phyloP scores from a whole-genome alignment of 2,888 invertebrate genomes.

The Eupsilia transversa region DNA sequence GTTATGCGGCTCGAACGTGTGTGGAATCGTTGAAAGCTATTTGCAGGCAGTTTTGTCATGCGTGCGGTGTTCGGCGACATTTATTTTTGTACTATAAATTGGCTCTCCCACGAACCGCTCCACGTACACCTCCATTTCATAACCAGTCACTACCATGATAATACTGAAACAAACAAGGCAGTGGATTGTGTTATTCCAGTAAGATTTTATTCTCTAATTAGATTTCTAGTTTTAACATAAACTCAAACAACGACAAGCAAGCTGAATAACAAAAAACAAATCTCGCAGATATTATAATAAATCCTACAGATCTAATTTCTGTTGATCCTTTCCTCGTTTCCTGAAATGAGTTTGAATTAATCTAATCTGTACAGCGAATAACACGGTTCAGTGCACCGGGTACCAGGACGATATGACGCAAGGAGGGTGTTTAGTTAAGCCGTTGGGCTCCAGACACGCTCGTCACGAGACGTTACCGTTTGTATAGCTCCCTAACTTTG shows the following conservation, averaged over 20 bases:
- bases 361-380: constrained; percentile 62
- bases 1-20: constrained; percentile 37
- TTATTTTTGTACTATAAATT: constrained; percentile 47
- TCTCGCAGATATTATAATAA: constrained; percentile 26
- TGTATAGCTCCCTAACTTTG: constrained; percentile 38
- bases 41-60: constrained; percentile 29
- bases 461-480: constrained; percentile 45
- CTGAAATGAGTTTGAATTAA: constrained; percentile 61
- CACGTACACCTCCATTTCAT: constrained; percentile 14
- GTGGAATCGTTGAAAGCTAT: constrained; percentile 37
- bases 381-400: constrained; percentile 65
- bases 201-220: constrained; percentile 22
- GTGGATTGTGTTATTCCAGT: constrained; percentile 11
- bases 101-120: constrained; percentile 13
- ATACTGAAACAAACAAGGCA: constrained; percentile 1
- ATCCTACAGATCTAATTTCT: constrained; percentile 40
- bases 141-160: constrained; percentile 11
- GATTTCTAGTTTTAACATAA: constrained; percentile 24
- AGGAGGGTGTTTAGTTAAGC: constrained; percentile 64
- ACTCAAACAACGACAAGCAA: constrained; percentile 5
- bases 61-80: constrained; percentile 27
- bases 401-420: constrained; percentile 65
- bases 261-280: constrained; percentile 26
- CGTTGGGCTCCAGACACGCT: constrained; percentile 48
- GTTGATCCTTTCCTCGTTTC: constrained; percentile 50